Evolutionary conservation across 2,113 vertebrate species (phyloP).

Genomic region (Callocephalon fimbriatum): DNA sequence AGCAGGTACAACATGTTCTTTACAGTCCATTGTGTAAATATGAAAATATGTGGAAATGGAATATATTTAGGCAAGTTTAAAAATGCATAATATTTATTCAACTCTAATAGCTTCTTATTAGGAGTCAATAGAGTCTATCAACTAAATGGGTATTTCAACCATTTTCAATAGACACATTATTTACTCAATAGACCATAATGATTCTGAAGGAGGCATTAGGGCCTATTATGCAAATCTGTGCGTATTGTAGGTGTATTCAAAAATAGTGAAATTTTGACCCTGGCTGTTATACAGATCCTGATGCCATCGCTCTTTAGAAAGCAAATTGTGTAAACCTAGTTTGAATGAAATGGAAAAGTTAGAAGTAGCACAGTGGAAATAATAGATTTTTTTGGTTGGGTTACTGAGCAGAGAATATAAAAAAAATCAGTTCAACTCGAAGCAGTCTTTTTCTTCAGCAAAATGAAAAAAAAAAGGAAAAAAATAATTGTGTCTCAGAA

Average conservation of each 20-base stretch:
- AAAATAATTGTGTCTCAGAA: neutral
- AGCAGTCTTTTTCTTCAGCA: neutral
- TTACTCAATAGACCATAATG: constrained; percentile 71
- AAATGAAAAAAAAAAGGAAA: neutral
- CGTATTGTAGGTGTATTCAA: constrained; percentile 57
- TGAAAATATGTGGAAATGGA: constrained; percentile 55
- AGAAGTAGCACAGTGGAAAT: neutral
- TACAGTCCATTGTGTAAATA: constrained; percentile 50
- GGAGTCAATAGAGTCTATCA: constrained; percentile 66
- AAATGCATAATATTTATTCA: constrained; percentile 70
- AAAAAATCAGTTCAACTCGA: neutral
- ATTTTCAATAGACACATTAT: constrained; percentile 66
- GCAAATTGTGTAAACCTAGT: constrained; percentile 30
- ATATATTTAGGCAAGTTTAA: constrained; percentile 62
- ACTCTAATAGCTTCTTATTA: constrained; percentile 70
- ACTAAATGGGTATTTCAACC: constrained; percentile 63
- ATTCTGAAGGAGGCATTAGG: constrained; percentile 68
- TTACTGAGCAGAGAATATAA: neutral
- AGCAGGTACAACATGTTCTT: constrained; percentile 34
- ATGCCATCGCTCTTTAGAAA: constrained; percentile 33
- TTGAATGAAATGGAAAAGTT: constrained; percentile 45
- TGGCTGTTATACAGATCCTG: constrained; percentile 12
- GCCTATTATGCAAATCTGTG: constrained; percentile 65
- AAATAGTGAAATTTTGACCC: constrained; percentile 60
- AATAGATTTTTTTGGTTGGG: neutral